Evolutionary conservation across 2,797 vertebrate species (phyloP).

Genomic region (Siniperca obscura): DNA sequence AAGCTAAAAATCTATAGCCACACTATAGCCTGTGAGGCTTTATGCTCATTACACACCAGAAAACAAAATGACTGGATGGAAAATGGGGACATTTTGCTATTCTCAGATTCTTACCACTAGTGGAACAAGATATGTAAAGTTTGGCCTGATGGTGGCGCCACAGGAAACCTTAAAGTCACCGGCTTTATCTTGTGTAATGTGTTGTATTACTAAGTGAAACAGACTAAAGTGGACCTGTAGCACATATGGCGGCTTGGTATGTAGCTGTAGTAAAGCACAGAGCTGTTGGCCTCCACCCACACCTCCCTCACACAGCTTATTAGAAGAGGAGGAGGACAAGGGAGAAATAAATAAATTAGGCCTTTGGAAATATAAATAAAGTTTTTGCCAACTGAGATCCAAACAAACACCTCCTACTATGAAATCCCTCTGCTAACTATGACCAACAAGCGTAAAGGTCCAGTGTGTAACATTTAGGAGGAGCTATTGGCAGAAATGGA

Average conservation of each 20-base stretch:
- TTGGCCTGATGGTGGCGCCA: background rate
- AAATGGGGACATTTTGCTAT: conserved; percentile 23
- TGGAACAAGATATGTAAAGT: background rate
- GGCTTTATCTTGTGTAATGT: background rate
- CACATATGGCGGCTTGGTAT: background rate
- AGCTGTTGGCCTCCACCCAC: conserved; percentile 11
- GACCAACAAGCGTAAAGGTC: background rate
- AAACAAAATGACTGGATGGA: conserved; percentile 11
- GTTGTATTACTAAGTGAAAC: conserved; percentile 7
- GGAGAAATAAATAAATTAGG: conserved; percentile 25
- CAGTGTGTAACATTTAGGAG: too few relatives aligned
- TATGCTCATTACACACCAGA: conserved; percentile 38
- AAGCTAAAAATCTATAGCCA: conserved; percentile 44
- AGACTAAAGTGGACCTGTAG: conserved; percentile 13
- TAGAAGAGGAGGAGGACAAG: conserved; percentile 23
- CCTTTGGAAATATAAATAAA: conserved; percentile 10
- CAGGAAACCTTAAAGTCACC: conserved; percentile 13
- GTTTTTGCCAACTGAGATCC: conserved; percentile 9
- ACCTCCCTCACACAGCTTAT: conserved; percentile 28
- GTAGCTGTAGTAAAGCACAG: conserved; percentile 16
- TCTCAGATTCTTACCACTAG: background rate
- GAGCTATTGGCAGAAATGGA: too few relatives aligned
- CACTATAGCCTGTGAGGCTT: conserved; percentile 22
- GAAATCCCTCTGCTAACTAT: conserved; percentile 12
- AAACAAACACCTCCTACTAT: conserved; percentile 10